Evolutionary conservation across 2,797 vertebrate species (phyloP).

Genomic region (Phrynocephalus guinanensis): DNA sequence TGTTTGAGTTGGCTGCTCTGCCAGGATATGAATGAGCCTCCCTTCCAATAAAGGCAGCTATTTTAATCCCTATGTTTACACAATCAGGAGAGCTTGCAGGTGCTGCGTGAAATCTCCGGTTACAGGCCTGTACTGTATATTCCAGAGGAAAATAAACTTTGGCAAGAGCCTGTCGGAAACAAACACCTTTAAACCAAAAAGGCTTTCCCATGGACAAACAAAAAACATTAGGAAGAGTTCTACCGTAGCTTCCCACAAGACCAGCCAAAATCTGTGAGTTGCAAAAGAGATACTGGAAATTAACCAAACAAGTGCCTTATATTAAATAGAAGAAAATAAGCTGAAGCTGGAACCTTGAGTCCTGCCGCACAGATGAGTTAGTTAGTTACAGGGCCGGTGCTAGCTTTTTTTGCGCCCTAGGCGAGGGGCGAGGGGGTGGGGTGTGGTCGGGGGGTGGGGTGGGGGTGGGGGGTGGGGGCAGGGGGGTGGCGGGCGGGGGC

Average conservation of each 20-base stretch:
- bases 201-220: background rate
- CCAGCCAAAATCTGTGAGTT: conserved; percentile 28
- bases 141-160: background rate
- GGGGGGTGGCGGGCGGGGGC: too few relatives aligned
- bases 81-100: conserved; percentile 8
- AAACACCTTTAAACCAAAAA: background rate
- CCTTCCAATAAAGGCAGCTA: conserved; percentile 48
- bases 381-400: too few relatives aligned
- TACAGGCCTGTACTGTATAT: background rate
- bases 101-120: background rate
- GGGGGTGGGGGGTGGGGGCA: too few relatives aligned
- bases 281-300: background rate
- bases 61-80: conserved; percentile 40
- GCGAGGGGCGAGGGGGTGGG: too few relatives aligned
- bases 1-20: conserved; percentile 63
- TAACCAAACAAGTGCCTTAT: background rate
- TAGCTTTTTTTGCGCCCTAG: too few relatives aligned
- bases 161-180: background rate
- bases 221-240: background rate
- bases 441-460: too few relatives aligned
- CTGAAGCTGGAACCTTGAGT: background rate
- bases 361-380: background rate
- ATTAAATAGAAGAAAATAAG: background rate
- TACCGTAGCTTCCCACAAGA: conserved; percentile 1
- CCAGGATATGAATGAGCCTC: conserved; percentile 58